Evolutionary conservation across 2,797 vertebrate species (phyloP).

Genomic region (Coilia nasus): DNA sequence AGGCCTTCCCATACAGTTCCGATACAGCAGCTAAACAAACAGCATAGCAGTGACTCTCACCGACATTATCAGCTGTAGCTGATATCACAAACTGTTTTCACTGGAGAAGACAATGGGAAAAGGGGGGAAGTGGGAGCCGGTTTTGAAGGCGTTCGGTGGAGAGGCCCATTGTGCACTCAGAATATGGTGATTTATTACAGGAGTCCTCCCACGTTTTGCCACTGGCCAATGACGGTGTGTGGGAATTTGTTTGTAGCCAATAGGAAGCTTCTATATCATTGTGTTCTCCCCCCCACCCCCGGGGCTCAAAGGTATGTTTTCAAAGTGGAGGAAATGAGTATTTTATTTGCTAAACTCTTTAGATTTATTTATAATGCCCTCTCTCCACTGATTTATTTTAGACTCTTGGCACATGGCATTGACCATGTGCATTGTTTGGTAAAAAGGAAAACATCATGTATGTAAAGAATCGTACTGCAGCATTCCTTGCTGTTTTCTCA

Average conservation of each 20-base stretch:
- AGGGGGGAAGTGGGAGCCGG: conserved; percentile 38
- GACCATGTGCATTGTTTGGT: neutral
- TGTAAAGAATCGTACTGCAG: conserved; percentile 44
- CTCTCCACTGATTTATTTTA: conserved; percentile 59
- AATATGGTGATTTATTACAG: conserved; percentile 62
- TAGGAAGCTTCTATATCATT: conserved; percentile 48
- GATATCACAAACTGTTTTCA: conserved; percentile 70
- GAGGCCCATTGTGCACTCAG: conserved; percentile 68
- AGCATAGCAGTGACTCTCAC: conserved; percentile 58
- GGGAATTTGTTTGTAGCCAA: conserved; percentile 65
- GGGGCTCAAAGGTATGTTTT: conserved; percentile 64
- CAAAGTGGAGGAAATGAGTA: conserved; percentile 58
- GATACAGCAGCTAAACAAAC: conserved; percentile 72
- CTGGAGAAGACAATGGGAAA: conserved; percentile 75
- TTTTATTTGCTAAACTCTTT: conserved; percentile 56
- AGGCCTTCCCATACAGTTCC: conserved; percentile 59
- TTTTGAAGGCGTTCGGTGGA: conserved; percentile 49
- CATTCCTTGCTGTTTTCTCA: conserved; percentile 75
- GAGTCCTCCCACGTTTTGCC: conserved; percentile 40
- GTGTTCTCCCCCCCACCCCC: conserved; percentile 47
- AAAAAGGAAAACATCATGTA: neutral
- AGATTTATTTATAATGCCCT: conserved; percentile 63
- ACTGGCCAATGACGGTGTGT: conserved; percentile 62
- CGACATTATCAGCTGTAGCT: conserved; percentile 66
- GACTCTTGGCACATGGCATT: conserved; percentile 13